Percentiles rank a stretch among this genome's conserved stretches.
phyloP scores from a whole-genome alignment of 2,888 invertebrate species.

The Chloroclysta siterata region DNA sequence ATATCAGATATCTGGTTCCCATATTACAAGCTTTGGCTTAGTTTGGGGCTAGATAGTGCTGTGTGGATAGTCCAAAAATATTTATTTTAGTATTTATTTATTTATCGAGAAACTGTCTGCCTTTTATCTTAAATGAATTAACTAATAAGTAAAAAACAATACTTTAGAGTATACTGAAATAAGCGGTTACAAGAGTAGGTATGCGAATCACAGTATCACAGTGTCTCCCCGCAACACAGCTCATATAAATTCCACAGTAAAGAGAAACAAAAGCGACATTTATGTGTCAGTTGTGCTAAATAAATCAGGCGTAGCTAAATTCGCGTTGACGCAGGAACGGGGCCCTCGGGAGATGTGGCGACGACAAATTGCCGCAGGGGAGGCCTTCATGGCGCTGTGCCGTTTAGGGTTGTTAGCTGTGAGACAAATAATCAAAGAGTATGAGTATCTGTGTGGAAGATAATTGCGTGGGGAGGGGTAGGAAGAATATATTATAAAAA shows the following conservation, averaged over 20 bases:
- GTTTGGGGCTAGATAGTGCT: too few species aligned
- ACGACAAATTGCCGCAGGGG: constrained; percentile 35
- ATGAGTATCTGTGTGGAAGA: background rate
- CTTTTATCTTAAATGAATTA: too few species aligned
- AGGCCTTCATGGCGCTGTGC: constrained; percentile 10
- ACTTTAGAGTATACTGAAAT: too few species aligned
- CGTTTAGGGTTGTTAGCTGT: constrained; percentile 32
- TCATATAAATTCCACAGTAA: constrained; percentile 67
- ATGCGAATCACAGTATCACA: constrained; percentile 16
- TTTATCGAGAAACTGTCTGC: too few species aligned
- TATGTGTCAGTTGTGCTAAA: constrained; percentile 77
- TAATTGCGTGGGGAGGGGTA: background rate
- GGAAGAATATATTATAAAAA: too few species aligned
- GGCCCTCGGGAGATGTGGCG: constrained; percentile 29
- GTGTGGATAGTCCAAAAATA: too few species aligned
- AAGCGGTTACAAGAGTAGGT: too few species aligned
- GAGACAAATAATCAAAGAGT: background rate
- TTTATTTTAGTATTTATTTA: too few species aligned
- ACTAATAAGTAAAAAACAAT: too few species aligned
- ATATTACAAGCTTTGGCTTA: too few species aligned
- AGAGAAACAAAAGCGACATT: constrained; percentile 82
- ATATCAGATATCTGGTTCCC: too few species aligned
- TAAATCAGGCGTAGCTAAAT: constrained; percentile 69
- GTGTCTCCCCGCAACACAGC: constrained; percentile 44
- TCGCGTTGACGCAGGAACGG: constrained; percentile 28